These are phyloP conservation scores for Villa cingulata DNA, from an alignment of 2,888 invertebrate species.

Conservation along the genomic window DNA sequence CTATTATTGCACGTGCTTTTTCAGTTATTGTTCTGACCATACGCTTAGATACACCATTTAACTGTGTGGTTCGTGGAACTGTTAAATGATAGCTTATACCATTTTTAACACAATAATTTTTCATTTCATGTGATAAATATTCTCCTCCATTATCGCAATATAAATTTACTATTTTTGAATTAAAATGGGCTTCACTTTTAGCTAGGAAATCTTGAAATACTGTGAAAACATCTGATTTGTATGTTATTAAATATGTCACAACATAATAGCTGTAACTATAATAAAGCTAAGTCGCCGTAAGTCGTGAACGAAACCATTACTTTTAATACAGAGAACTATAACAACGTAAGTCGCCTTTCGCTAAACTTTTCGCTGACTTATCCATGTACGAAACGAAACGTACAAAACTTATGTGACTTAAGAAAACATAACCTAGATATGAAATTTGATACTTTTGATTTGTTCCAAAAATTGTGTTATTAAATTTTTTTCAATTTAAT, in stretches of 20 bases:
- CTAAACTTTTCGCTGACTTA: too few relatives aligned
- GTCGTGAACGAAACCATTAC: too few relatives aligned
- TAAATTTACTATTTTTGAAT: slow-evolving; percentile 21
- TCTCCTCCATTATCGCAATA: slow-evolving; percentile 24
- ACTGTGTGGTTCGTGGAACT: slow-evolving; percentile 28
- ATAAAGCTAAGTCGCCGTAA: too few relatives aligned
- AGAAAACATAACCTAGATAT: too few relatives aligned
- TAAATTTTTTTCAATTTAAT: too few relatives aligned
- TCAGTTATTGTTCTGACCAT: slow-evolving; percentile 28
- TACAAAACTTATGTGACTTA: too few relatives aligned
- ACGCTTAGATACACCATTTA: slow-evolving; percentile 28
- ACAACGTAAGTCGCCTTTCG: too few relatives aligned
- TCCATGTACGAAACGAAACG: too few relatives aligned
- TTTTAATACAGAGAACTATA: too few relatives aligned
- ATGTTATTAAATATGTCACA: slow-evolving; percentile 22
- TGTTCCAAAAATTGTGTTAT: too few relatives aligned
- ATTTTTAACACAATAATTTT: slow-evolving; percentile 22
- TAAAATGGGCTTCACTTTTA: slow-evolving; percentile 19
- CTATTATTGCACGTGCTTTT: slow-evolving; percentile 25
- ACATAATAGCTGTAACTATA: too few relatives aligned
- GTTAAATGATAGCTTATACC: slow-evolving; percentile 28
- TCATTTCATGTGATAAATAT: slow-evolving; percentile 24
- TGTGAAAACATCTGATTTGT: slow-evolving; percentile 21
- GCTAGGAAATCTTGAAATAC: slow-evolving; percentile 18
- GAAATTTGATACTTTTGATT: too few relatives aligned